phyloP scores from a whole-genome alignment of 2,113 vertebrate species.

The Brachirus orientalis region DNA sequence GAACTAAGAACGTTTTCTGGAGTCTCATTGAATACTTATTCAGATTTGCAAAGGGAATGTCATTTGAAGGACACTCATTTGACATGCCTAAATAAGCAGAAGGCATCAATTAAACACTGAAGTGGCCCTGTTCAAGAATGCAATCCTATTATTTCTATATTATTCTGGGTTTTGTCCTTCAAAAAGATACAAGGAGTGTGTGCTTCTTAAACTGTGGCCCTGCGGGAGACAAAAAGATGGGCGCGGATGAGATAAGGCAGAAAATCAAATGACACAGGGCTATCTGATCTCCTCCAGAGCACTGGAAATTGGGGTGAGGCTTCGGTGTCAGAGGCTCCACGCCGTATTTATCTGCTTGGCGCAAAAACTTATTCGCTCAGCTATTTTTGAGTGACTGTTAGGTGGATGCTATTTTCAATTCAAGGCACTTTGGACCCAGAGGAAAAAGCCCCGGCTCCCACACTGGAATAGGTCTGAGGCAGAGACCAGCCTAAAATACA shows the following conservation, averaged over 20 bases:
- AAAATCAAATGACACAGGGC: constrained; percentile 81
- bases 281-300: constrained; percentile 79
- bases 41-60: constrained; percentile 56
- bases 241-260: constrained; percentile 76
- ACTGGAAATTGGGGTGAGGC: constrained; percentile 82
- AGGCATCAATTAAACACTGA: constrained; percentile 38
- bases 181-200: constrained; percentile 62
- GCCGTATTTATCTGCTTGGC: constrained; percentile 75
- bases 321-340: constrained; percentile 78
- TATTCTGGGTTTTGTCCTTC: constrained; percentile 69
- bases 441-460: constrained; percentile 45
- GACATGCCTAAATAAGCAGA: constrained; percentile 43
- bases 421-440: constrained; percentile 67
- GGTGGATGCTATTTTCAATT: constrained; percentile 75
- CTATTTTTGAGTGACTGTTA: constrained; percentile 73
- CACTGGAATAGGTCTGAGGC: constrained; percentile 49
- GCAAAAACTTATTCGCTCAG: constrained; percentile 73
- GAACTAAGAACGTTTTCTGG: constrained; percentile 41
- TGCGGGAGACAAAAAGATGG: constrained; percentile 80
- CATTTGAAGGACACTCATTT: constrained; percentile 50
- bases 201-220: constrained; percentile 73
- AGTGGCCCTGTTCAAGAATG: constrained; percentile 33
- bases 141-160: constrained; percentile 67
- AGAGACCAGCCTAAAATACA: constrained; percentile 53
- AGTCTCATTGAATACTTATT: constrained; percentile 11